Conservation (phyloP, 2,113 vertebrate genomes). For the Falco punctatus region DNA sequence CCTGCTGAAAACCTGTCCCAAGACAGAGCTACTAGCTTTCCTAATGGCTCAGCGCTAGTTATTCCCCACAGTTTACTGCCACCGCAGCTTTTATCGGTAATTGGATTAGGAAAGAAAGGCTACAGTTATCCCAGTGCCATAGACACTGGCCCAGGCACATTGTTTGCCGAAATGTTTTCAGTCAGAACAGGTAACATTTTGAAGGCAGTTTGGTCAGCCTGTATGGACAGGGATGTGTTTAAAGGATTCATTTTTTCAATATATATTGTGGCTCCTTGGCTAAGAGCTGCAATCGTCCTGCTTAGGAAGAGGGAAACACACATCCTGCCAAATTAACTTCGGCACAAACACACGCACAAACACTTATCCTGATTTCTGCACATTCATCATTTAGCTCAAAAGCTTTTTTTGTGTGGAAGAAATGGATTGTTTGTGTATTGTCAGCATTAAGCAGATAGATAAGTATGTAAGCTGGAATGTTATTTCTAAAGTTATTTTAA, state of each 20-base stretch:
- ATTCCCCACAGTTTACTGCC: neutral
- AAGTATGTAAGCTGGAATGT: neutral
- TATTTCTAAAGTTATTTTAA: slow-evolving; percentile 28
- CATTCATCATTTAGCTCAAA: neutral
- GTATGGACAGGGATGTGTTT: neutral
- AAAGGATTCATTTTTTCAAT: neutral
- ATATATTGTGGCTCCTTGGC: neutral
- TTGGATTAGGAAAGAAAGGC: neutral
- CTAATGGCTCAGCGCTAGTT: neutral
- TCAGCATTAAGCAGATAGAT: neutral
- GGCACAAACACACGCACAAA: neutral
- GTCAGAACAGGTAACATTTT: neutral
- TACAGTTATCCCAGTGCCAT: neutral
- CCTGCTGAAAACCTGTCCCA: neutral
- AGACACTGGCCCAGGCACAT: neutral
- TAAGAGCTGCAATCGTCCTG: neutral
- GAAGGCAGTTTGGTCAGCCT: neutral
- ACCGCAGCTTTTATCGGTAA: neutral
- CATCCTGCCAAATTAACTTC: neutral
- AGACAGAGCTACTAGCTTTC: neutral
- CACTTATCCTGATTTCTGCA: neutral
- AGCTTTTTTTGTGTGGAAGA: neutral
- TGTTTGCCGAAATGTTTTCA: neutral
- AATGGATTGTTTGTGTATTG: neutral
- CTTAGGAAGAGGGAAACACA: neutral